A percentile compares a stretch with the other conserved stretches of the same genome.
These are phyloP conservation scores for Artibeus lituratus DNA, from an alignment of 2,797 vertebrate species.

Conservation along the genomic window DNA sequence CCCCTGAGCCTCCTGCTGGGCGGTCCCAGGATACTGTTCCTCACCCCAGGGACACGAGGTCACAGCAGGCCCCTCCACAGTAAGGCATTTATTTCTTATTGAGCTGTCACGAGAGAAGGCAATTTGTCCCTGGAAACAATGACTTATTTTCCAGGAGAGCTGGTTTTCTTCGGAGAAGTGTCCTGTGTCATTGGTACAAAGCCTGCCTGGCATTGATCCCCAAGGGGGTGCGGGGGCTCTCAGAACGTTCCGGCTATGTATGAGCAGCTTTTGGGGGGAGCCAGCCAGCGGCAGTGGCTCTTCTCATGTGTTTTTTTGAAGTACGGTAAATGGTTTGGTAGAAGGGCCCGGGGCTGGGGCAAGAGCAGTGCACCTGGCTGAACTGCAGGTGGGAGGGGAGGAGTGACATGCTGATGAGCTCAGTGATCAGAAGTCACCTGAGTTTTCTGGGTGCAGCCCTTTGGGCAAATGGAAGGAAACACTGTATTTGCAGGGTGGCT, in stretches of 20 bases:
- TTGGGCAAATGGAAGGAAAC: neutral
- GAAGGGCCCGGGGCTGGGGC: neutral
- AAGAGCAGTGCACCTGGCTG: neutral
- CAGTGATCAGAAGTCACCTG: neutral
- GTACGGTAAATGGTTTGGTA: neutral
- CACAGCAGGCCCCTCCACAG: neutral
- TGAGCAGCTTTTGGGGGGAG: neutral
- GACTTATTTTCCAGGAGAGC: neutral
- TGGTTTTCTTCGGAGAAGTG: neutral
- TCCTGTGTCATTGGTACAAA: no score
- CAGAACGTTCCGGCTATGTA: fast-evolving
- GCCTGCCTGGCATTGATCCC: neutral
- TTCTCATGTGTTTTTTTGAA: neutral
- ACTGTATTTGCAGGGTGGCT: neutral
- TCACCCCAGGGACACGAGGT: neutral
- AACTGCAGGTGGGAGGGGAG: neutral
- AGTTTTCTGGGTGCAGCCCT: neutral
- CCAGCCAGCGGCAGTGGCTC: fast-evolving
- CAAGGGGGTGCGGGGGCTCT: fast-evolving
- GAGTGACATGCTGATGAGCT: neutral
- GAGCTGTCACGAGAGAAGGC: neutral
- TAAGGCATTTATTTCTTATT: fast-evolving
- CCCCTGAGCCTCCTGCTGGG: neutral
- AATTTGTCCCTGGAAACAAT: neutral
- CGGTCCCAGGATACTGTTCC: fast-evolving